A percentile compares a stretch with the other conserved stretches of the same genome.
Conservation (phyloP, 2,113 vertebrate species). For the Nesoenas mayeri region DNA sequence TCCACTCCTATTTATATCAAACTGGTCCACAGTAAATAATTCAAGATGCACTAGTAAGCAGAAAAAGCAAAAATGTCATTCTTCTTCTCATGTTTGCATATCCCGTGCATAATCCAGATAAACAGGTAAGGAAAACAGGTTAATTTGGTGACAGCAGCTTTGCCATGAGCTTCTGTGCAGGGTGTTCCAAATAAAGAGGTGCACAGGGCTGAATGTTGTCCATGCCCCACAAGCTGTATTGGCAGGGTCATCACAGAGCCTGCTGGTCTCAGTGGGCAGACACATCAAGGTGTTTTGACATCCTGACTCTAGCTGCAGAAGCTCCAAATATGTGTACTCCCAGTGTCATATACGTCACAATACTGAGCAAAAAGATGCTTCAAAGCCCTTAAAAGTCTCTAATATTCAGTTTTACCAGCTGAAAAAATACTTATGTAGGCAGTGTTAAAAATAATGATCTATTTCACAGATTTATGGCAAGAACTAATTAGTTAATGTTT, state of each 20-base stretch:
- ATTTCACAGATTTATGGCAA: background rate
- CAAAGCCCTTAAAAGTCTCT: background rate
- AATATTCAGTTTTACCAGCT: background rate
- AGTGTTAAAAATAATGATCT: background rate
- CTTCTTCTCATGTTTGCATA: background rate
- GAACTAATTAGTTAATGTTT: slow-evolving; percentile 7
- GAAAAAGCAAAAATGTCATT: background rate
- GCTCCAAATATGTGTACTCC: background rate
- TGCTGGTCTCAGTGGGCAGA: background rate
- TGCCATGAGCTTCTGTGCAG: background rate
- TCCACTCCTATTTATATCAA: background rate
- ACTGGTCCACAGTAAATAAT: background rate
- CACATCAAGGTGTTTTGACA: background rate
- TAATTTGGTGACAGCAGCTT: background rate
- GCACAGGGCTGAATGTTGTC: background rate
- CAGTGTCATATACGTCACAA: background rate
- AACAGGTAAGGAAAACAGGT: background rate
- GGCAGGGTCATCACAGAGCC: fast-evolving
- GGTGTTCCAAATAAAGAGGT: background rate
- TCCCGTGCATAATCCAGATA: background rate
- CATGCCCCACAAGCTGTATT: background rate
- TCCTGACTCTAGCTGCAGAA: background rate
- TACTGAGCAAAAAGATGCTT: background rate
- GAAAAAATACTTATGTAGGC: background rate
- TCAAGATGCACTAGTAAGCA: background rate